Evolutionary conservation across 2,888 invertebrate species (phyloP).

Genomic region (Malthinus flaveolus): DNA sequence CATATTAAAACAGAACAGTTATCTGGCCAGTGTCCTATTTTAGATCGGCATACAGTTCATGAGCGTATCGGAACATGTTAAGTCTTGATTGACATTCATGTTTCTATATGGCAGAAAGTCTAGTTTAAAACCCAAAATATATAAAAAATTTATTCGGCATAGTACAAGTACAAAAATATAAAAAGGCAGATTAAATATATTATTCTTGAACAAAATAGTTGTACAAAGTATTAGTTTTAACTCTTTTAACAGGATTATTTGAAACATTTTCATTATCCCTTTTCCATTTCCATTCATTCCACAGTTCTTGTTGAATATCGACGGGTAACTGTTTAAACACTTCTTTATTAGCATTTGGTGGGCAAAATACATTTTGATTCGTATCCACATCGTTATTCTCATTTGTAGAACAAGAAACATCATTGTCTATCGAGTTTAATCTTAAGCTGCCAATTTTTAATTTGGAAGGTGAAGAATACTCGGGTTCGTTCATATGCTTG

Average conservation of each 20-base stretch:
- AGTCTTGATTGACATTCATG: no score
- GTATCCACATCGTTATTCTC: constrained; percentile 18
- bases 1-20: no score
- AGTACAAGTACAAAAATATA: no score
- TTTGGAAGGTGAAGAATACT: constrained; percentile 71
- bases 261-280: constrained; percentile 46
- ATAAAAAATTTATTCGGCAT: no score
- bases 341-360: constrained; percentile 67
- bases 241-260: constrained; percentile 59
- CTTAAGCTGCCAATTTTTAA: constrained; percentile 68
- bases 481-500: constrained; percentile 52
- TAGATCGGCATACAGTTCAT: no score
- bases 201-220: constrained; percentile 63
- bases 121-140: no score
- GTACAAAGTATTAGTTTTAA: constrained; percentile 65
- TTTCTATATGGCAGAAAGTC: no score
- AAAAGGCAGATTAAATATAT: background rate
- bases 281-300: constrained; percentile 63
- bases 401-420: constrained; percentile 36
- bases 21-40: no score
- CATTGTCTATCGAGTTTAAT: constrained; percentile 65
- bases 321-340: constrained; percentile 73
- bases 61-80: no score
- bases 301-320: constrained; percentile 73
- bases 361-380: constrained; percentile 54